phyloP scores from a whole-genome alignment of 2,888 invertebrate genomes.

The Nephrotoma flavescens region DNA sequence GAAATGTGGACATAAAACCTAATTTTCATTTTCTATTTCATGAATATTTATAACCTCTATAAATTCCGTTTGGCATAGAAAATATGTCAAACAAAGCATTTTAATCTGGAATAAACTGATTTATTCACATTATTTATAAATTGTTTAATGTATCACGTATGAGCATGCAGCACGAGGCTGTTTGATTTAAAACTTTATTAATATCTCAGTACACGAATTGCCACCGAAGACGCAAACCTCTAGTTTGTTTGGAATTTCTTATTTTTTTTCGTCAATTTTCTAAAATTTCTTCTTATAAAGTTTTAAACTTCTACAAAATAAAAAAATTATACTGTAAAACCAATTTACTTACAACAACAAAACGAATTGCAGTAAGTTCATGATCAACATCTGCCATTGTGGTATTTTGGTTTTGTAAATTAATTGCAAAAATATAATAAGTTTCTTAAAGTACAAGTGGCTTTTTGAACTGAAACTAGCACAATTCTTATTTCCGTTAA shows the following conservation, averaged over 20 bases:
- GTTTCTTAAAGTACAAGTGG: not conserved
- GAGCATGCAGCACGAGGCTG: not conserved
- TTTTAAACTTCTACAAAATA: too few relatives aligned
- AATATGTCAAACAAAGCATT: not conserved
- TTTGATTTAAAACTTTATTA: too few relatives aligned
- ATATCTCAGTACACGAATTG: too few relatives aligned
- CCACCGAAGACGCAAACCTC: too few relatives aligned
- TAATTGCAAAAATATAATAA: not conserved
- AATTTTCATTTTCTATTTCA: not conserved
- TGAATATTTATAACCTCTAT: not conserved
- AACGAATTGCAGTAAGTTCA: constrained; percentile 28
- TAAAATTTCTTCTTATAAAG: too few relatives aligned
- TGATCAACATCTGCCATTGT: constrained; percentile 30
- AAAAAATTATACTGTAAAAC: not conserved
- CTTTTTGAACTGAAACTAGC: not conserved
- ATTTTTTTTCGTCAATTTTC: too few relatives aligned
- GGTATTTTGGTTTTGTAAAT: constrained; percentile 9
- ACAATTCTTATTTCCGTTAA: not conserved
- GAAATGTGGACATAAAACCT: not conserved
- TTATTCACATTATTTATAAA: not conserved
- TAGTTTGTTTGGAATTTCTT: too few relatives aligned
- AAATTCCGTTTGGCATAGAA: not conserved
- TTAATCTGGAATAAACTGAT: not conserved
- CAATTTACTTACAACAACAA: constrained; percentile 28
- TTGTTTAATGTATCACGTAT: too few relatives aligned